A percentile compares a stretch with the other conserved stretches of the same genome.
Conservation (phyloP, 1,140 invertebrate genomes). For the Orius laevigatus region DNA sequence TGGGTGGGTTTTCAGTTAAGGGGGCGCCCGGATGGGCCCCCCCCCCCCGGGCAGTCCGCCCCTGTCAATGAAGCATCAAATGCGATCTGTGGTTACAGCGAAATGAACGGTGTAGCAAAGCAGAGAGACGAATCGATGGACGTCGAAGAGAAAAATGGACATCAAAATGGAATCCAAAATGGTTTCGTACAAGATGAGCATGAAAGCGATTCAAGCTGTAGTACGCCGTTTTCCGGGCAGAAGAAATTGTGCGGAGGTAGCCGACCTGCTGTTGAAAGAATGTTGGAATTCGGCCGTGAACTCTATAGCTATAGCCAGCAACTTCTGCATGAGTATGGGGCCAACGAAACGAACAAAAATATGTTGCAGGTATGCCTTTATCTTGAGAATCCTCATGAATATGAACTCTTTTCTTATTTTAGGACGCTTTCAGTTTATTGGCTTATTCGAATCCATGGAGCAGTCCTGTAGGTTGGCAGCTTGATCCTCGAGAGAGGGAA, state of each 20-base stretch:
- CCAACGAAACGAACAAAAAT: conserved; percentile 75
- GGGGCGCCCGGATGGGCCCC: too few relatives aligned
- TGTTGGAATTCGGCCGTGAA: conserved; percentile 86
- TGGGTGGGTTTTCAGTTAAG: too few relatives aligned
- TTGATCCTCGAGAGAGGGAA: conserved; percentile 83
- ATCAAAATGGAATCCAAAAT: conserved; percentile 46
- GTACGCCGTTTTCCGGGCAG: conserved; percentile 24
- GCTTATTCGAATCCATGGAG: conserved; percentile 96
- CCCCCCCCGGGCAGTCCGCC: too few relatives aligned
- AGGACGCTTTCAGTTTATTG: conserved; percentile 94
- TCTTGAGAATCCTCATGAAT: neutral
- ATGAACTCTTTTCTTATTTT: conserved; percentile 22
- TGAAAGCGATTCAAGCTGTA: conserved; percentile 3
- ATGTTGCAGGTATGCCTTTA: conserved; percentile 60
- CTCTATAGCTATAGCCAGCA: conserved; percentile 79
- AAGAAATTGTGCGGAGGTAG: conserved; percentile 54
- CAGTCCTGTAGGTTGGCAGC: conserved; percentile 87
- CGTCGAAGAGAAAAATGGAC: conserved; percentile 25
- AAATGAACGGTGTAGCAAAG: conserved; percentile 27
- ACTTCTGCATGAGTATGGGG: conserved; percentile 63
- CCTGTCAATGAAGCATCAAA: too few relatives aligned
- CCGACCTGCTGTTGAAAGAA: conserved; percentile 70
- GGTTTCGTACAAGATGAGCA: conserved; percentile 35
- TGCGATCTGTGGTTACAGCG: too few relatives aligned
- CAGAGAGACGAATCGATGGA: conserved; percentile 40